Base-by-base conservation (phyloP, 2,888 invertebrate genomes). In the Ceramica pisi region DNA sequence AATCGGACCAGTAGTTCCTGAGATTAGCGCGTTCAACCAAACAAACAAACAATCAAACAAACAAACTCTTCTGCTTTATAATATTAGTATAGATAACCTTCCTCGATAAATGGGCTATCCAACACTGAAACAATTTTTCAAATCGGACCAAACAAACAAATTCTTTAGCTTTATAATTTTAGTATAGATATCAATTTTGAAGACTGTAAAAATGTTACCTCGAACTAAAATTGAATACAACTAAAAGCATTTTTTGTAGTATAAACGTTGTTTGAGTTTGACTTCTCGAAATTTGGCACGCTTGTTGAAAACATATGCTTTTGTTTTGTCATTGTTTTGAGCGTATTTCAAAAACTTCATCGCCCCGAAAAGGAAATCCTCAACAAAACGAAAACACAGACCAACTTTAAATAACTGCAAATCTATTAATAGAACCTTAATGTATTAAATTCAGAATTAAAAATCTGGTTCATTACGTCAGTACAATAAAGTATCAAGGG, bases 401-500 rank as follows among this genome's bases (percentile, higher is more conserved):
- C 8, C 0, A 38, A 8, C 46, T 46, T 9, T 46, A 46, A 21
- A 46, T 12, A n/a, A 46, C 21, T 44, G 10, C 7, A 50, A 14
- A 12, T 21, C 3, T 41, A n/a, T 38, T 12, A 26, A 50, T n/a
- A 19, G 6, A 16, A 38, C 8, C 2, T 1, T 21, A 38, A n/a
- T 1, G 7, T n/a, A 46, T n/a, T 21, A 14, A 44, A 56, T 48
- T 14, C 0, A 16, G 0, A n/a, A 10, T 50, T 23, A 31, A 59
- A 70, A 41, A 59, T 38, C 21, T 7, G n/a, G 14, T n/a, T 50
- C 38, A 48, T 7, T 14, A 35, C 31, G 19, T 16, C 35, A 67
- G 71, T 82, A 23, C 64, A 35, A 65, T 10, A 38, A 48, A 63
- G 73, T 74, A 63, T 57, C 75, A 69, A 31, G 59, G 57, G 53